These are phyloP conservation scores for Amphiduros pacificus DNA, from an alignment of 2,888 invertebrate species.

Conservation along the genomic window DNA sequence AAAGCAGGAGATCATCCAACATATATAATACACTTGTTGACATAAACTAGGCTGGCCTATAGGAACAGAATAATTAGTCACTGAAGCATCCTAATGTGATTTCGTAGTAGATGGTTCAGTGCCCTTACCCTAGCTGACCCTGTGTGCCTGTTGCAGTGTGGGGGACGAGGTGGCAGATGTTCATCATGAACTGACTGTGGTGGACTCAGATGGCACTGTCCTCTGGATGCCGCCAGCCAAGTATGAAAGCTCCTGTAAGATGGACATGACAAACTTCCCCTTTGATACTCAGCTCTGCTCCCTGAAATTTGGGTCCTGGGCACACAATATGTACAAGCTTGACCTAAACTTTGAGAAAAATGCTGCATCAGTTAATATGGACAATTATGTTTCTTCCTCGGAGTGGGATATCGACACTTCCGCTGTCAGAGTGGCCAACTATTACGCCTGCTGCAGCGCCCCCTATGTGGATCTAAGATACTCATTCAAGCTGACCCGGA, in stretches of 20 bases:
- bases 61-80: no score
- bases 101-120: no score
- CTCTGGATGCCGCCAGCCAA: neutral
- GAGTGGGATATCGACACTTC: conserved; percentile 1
- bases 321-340: neutral
- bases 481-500: neutral
- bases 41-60: no score
- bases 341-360: neutral
- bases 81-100: no score
- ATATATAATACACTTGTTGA: no score
- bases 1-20: no score
- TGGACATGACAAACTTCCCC: conserved; percentile 1
- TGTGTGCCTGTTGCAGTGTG: conserved; percentile 10
- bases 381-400: neutral
- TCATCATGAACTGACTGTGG: conserved; percentile 1
- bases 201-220: neutral
- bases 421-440: neutral
- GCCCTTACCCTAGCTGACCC: no score
- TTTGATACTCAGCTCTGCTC: neutral
- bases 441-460: neutral
- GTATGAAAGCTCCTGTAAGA: neutral
- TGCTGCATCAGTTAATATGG: neutral
- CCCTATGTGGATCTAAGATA: neutral
- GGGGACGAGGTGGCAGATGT: conserved; percentile 3
- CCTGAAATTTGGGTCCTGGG: neutral